These are phyloP conservation scores for Mugil cephalus DNA, from an alignment of 2,113 vertebrate species.

Conservation along the genomic window DNA sequence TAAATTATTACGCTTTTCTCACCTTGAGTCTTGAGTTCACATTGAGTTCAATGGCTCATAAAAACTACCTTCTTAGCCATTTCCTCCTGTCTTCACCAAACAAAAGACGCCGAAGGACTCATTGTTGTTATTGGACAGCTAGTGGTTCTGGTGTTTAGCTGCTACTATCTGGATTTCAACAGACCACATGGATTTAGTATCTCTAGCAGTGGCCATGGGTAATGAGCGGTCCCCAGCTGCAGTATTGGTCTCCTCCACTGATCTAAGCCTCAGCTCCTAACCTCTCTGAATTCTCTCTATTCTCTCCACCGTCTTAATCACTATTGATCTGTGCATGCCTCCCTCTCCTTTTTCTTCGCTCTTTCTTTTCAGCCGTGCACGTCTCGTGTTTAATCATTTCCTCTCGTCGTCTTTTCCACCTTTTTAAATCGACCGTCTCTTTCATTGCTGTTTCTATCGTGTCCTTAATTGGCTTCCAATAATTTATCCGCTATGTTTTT, in stretches of 20 bases:
- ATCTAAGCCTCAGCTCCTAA: constrained; percentile 23
- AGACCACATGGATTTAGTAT: background rate
- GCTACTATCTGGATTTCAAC: background rate
- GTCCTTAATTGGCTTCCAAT: constrained; percentile 10
- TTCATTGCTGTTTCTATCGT: background rate
- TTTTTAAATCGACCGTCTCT: constrained; percentile 28
- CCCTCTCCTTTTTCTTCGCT: background rate
- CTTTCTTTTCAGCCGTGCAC: background rate
- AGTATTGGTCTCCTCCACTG: constrained; percentile 20
- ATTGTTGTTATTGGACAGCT: background rate
- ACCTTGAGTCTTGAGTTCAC: background rate
- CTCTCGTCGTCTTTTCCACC: background rate
- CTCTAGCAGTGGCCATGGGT: background rate
- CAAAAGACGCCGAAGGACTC: too few species aligned
- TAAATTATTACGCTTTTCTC: constrained; percentile 2
- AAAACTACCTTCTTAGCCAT: too few species aligned
- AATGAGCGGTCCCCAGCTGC: background rate
- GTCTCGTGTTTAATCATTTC: constrained; percentile 10
- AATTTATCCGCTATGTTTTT: constrained; percentile 4
- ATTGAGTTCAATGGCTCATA: too few species aligned
- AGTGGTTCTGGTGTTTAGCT: constrained; percentile 1
- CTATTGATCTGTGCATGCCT: constrained; percentile 43
- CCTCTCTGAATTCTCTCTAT: constrained; percentile 25
- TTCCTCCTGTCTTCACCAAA: too few species aligned
- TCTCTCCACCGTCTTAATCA: constrained; percentile 46